These are phyloP conservation scores for Geotrypetes seraphini DNA, from an alignment of 2,797 vertebrate genomes.

Conservation along the genomic window DNA sequence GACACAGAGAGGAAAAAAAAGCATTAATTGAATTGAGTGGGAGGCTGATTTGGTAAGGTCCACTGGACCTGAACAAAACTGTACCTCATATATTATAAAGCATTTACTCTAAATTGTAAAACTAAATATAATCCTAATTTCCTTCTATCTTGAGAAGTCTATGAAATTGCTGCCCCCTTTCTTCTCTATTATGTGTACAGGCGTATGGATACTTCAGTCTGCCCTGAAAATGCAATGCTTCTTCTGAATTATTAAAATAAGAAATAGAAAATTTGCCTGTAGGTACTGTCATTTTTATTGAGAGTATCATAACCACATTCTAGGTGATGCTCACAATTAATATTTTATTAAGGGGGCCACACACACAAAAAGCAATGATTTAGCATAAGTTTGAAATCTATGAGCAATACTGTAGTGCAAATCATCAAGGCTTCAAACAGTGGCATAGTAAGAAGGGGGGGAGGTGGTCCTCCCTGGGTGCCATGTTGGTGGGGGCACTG, in stretches of 20 bases:
- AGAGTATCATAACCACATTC: too few species aligned
- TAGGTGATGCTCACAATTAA: too few species aligned
- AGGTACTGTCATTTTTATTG: too few species aligned
- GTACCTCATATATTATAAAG: conserved; percentile 23
- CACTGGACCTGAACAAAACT: conserved; percentile 22
- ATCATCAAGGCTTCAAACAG: too few species aligned
- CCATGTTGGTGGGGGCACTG: too few species aligned
- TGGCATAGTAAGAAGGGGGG: too few species aligned
- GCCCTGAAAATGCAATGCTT: conserved; percentile 15
- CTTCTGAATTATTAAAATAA: background rate
- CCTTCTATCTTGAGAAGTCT: conserved; percentile 22
- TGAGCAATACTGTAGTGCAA: too few species aligned
- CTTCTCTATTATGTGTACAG: conserved; percentile 18
- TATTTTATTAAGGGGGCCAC: too few species aligned
- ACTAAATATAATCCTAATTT: conserved; percentile 37
- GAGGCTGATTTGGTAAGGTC: conserved; percentile 38
- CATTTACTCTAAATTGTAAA: conserved; percentile 32
- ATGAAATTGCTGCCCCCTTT: conserved; percentile 17
- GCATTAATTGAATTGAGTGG: conserved; percentile 44
- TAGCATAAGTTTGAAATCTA: too few species aligned
- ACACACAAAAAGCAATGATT: too few species aligned
- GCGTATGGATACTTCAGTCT: conserved; percentile 15
- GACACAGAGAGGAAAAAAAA: conserved; percentile 13
- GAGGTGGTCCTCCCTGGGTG: too few species aligned
- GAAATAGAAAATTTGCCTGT: too few species aligned